Evolutionary conservation across 1,140 invertebrate species (phyloP).

Genomic region (Drosophila cardini): DNA sequence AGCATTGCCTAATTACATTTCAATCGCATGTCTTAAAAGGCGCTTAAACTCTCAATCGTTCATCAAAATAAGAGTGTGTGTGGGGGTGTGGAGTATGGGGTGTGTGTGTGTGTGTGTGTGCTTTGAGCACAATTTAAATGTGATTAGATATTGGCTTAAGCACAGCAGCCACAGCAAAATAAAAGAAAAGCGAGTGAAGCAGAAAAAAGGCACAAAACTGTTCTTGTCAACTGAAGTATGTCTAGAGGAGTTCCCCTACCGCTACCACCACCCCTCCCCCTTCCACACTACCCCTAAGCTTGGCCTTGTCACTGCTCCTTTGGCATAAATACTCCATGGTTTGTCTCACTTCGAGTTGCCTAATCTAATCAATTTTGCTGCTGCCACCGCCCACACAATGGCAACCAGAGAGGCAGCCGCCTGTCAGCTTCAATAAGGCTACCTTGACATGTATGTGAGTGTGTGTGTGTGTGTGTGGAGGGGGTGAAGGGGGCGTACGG

Average conservation of each 20-base stretch:
- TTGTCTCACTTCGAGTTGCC: slow-evolving; percentile 51
- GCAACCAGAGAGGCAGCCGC: slow-evolving; percentile 34
- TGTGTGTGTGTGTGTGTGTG: slow-evolving; percentile 33
- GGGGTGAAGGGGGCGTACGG: slow-evolving; percentile 7
- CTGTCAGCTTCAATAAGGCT: slow-evolving; percentile 78
- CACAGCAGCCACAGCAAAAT: slow-evolving; percentile 12
- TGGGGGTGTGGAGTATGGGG: not conserved
- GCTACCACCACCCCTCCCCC: not conserved
- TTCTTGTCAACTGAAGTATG: slow-evolving; percentile 47
- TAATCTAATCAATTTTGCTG: slow-evolving; percentile 79
- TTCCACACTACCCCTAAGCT: not conserved
- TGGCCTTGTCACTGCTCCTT: not conserved
- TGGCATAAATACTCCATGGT: slow-evolving; percentile 48
- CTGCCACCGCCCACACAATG: slow-evolving; percentile 39
- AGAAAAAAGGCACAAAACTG: slow-evolving; percentile 18
- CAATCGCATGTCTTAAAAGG: slow-evolving; percentile 71
- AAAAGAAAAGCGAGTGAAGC: not conserved
- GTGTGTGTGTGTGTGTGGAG: slow-evolving; percentile 1
- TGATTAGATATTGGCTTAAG: slow-evolving; percentile 72
- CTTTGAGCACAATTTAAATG: slow-evolving; percentile 75
- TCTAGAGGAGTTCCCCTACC: not conserved
- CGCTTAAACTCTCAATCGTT: slow-evolving; percentile 59
- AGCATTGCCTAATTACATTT: slow-evolving; percentile 81
- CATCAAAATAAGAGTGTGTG: slow-evolving; percentile 41
- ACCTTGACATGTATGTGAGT: slow-evolving; percentile 70